Percentiles rank a stretch among this genome's conserved stretches.
Conservation (phyloP, 2,797 vertebrate species). For the Sorex maritimensis region DNA sequence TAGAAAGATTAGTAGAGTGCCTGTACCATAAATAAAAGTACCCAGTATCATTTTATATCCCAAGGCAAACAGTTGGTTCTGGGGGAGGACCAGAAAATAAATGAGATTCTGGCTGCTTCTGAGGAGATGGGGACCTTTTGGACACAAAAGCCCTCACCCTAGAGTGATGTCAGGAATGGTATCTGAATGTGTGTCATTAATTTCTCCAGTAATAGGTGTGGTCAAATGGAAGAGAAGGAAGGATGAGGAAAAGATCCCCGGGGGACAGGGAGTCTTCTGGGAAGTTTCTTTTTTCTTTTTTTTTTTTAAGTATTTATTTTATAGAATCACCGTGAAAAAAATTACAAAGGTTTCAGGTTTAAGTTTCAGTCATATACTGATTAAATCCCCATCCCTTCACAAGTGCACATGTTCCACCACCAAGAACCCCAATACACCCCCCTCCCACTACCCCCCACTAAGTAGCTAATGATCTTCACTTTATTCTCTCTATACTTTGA, state of each 20-base stretch:
- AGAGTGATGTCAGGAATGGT: not conserved
- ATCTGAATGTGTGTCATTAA: not conserved
- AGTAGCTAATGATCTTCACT: no score
- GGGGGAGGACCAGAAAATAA: not conserved
- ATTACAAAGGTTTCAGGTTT: no score
- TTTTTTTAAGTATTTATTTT: no score
- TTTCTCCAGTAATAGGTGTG: not conserved
- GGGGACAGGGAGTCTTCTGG: not conserved
- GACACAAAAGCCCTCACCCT: not conserved
- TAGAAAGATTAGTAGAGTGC: not conserved
- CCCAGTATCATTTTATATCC: not conserved
- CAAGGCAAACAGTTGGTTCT: not conserved
- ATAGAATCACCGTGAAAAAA: no score
- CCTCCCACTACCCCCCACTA: no score
- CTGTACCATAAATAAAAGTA: not conserved
- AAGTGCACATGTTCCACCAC: no score
- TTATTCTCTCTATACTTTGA: no score
- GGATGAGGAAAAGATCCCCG: not conserved
- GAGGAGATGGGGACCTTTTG: constrained; percentile 16
- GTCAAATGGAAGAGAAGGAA: not conserved
- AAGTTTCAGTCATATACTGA: no score
- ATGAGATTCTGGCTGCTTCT: not conserved
- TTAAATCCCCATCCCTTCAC: no score
- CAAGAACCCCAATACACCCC: no score
- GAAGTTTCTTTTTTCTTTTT: not conserved